Conservation (phyloP, 2,797 vertebrate genomes). For the Cynodonichthys magdalenae region DNA sequence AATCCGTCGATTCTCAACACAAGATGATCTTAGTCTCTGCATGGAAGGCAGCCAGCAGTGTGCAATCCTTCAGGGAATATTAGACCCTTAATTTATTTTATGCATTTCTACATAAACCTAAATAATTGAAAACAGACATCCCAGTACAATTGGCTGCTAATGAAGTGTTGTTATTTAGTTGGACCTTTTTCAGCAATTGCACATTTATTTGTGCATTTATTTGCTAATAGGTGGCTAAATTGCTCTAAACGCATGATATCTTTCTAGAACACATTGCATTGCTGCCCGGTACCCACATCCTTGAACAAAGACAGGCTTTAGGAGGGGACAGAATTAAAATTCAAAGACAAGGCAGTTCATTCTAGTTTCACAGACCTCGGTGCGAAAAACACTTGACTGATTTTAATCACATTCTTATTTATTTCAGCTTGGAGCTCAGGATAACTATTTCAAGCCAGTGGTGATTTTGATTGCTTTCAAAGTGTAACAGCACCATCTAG, state of each 20-base stretch:
- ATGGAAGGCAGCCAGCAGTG: too few species aligned
- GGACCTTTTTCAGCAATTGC: constrained; percentile 40
- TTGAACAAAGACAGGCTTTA: constrained; percentile 76
- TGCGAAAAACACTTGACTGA: constrained; percentile 80
- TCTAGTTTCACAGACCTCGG: constrained; percentile 72
- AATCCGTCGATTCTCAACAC: too few species aligned
- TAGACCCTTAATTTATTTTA: background rate
- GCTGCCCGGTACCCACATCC: constrained; percentile 68
- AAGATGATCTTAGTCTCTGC: too few species aligned
- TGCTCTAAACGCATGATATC: constrained; percentile 74
- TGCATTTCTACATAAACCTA: background rate
- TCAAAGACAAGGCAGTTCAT: constrained; percentile 73
- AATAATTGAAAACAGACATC: background rate
- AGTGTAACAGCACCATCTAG: constrained; percentile 75
- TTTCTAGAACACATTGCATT: constrained; percentile 77
- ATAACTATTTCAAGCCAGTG: constrained; percentile 51
- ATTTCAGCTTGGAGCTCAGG: constrained; percentile 68
- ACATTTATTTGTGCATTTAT: constrained; percentile 58
- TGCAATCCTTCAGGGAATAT: too few species aligned
- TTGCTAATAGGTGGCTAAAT: constrained; percentile 74
- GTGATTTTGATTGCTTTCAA: constrained; percentile 18
- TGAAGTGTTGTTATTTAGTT: constrained; percentile 29
- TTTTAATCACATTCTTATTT: constrained; percentile 82
- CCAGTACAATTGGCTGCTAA: constrained; percentile 31
- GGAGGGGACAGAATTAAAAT: constrained; percentile 76